Evolutionary conservation across 2,888 invertebrate genomes (phyloP).

Genomic region (Xanthia togata): DNA sequence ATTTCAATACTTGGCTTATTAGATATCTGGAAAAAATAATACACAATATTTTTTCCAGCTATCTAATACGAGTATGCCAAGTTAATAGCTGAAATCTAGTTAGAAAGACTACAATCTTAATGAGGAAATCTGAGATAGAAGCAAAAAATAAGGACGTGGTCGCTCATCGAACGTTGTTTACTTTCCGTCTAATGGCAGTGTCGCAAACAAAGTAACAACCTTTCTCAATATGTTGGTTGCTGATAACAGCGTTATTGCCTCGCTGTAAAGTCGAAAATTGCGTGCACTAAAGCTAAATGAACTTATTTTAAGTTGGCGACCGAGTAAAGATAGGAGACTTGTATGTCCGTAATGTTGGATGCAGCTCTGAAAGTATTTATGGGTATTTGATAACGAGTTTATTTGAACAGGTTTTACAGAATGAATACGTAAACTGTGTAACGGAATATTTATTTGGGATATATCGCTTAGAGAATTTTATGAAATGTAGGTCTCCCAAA

Average conservation of each 20-base stretch:
- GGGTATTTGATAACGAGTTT: conserved; percentile 24
- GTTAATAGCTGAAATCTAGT: conserved; percentile 8
- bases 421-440: neutral
- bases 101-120: conserved; percentile 23
- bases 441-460: neutral
- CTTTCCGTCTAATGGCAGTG: conserved; percentile 41
- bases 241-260: conserved; percentile 38
- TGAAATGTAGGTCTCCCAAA: neutral
- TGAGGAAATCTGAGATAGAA: conserved; percentile 41
- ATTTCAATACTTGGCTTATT: neutral
- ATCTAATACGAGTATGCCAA: neutral
- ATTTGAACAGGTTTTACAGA: neutral
- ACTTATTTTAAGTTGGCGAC: conserved; percentile 24
- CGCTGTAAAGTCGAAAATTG: conserved; percentile 37
- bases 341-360: conserved; percentile 31
- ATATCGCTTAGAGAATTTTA: neutral
- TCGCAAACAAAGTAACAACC: conserved; percentile 52
- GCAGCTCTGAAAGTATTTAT: conserved; percentile 35
- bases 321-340: conserved; percentile 34
- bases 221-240: conserved; percentile 26
- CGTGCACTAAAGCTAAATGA: conserved; percentile 22
- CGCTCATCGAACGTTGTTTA: conserved; percentile 53
- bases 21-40: no score
- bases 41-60: neutral
- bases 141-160: conserved; percentile 40